Evolutionary conservation across 2,888 invertebrate genomes (phyloP), one percentile per base, ranked within the genome.

Genomic region (Crioceris asparagi): DNA sequence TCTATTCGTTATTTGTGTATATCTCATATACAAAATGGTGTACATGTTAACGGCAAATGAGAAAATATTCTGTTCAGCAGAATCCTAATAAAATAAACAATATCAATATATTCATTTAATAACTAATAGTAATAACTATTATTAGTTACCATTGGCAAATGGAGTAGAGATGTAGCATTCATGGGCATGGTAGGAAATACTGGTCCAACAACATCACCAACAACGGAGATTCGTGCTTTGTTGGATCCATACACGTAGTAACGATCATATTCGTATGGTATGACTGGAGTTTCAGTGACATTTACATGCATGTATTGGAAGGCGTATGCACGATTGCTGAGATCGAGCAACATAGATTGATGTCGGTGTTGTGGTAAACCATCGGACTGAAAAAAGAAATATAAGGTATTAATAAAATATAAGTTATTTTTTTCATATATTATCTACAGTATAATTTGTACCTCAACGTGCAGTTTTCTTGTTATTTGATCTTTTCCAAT

Each of bases 241-340:
- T 93, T 92, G 0, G 93, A 93, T 0, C 93, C 93, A 61, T 84
- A 93, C 34, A 96, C 85, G 64, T 92, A 97, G 67, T 92, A 86
- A 17, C 52, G 81, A 54, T 84, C 79, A 44, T 83, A 83, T 49
- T 90, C 84, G 62, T 93, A 92, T 1, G 93, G 90, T 48, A 93
- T 88, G 39, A 90, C 73, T 2, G 96, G 90, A 2, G 84, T 83
- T 64, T 96, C 93, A 0, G 93, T 92, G 4, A 96, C 81, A 63
- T 92, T 91, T 1, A 94, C 87, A 65, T 94, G 91, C 79, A 96
- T 82, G 62, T 93, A 92, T 54, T 93, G 92, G 67, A 93, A 83
- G 35, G 87, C 81, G 63, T 86, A 86, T 1, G 91, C 90, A 23
- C 88, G 77, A 65, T 84, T 92, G 46, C 91, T 92, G 40, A 97